phyloP scores from a whole-genome alignment of 2,113 vertebrate species.

The Cnemophilus loriae region DNA sequence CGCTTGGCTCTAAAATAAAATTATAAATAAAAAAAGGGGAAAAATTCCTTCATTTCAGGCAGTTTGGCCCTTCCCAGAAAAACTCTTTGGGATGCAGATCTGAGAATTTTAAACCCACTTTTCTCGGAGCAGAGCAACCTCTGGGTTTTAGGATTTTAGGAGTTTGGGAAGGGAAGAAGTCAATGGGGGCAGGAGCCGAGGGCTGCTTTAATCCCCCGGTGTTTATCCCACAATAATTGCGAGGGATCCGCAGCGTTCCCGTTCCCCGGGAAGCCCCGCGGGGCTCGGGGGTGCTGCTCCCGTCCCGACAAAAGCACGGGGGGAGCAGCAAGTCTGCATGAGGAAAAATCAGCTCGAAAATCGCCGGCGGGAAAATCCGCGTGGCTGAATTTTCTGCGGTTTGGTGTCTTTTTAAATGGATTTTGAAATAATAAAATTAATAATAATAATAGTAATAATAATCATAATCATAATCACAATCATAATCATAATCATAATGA shows the following conservation, averaged over 20 bases:
- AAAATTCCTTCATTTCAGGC: not conserved
- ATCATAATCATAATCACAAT: no score
- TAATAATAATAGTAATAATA: no score
- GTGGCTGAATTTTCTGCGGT: rapidly evolving
- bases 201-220: not conserved
- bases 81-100: not conserved
- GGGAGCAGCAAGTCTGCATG: rapidly evolving
- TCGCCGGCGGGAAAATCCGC: not conserved
- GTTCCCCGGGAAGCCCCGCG: not conserved
- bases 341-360: no score
- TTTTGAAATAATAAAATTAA: not conserved
- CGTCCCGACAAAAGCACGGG: not conserved
- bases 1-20: not conserved
- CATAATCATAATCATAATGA: no score
- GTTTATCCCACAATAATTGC: not conserved
- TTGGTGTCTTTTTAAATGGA: not conserved
- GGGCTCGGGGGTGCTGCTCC: not conserved
- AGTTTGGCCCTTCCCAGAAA: not conserved
- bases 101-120: not conserved
- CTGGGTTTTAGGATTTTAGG: no score
- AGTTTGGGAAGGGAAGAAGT: not conserved
- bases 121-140: not conserved
- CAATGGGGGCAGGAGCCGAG: not conserved
- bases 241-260: not conserved
- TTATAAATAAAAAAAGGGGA: rapidly evolving